These are phyloP conservation scores for Sprattus sprattus DNA, from an alignment of 2,113 vertebrate genomes.

Conservation along the genomic window DNA sequence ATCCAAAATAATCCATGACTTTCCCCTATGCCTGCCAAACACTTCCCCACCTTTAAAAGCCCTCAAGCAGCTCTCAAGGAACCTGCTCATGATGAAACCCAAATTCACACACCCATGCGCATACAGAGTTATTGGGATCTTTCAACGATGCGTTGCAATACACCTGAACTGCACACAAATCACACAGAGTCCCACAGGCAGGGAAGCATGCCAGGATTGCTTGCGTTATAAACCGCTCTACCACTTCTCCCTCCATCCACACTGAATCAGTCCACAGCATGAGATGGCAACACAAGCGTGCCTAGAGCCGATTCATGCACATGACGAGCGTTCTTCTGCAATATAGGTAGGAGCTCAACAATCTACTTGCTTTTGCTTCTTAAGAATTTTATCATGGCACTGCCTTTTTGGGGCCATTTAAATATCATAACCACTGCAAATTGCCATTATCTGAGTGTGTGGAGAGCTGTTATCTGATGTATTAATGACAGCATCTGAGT, in stretches of 20 bases:
- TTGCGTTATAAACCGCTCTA: too few species aligned
- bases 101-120: not conserved
- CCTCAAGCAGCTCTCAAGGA: not conserved
- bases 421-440: not conserved
- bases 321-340: not conserved
- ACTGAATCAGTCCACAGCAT: not conserved
- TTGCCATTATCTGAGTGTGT: not conserved
- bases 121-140: not conserved
- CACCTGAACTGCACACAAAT: not conserved
- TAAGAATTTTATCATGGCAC: not conserved
- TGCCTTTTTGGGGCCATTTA: not conserved
- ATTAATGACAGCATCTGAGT: not conserved
- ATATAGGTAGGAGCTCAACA: not conserved
- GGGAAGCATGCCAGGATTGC: not conserved
- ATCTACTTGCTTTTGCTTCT: not conserved
- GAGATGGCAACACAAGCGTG: not conserved
- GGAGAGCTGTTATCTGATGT: slow-evolving; percentile 5
- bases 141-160: not conserved
- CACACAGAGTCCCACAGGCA: not conserved
- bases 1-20: not conserved
- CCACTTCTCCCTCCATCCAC: not conserved
- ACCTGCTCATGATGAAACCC: not conserved
- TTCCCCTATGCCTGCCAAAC: not conserved
- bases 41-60: not conserved
- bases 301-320: not conserved